phyloP scores from a whole-genome alignment of 2,113 vertebrate species.

The Columba janthina region DNA sequence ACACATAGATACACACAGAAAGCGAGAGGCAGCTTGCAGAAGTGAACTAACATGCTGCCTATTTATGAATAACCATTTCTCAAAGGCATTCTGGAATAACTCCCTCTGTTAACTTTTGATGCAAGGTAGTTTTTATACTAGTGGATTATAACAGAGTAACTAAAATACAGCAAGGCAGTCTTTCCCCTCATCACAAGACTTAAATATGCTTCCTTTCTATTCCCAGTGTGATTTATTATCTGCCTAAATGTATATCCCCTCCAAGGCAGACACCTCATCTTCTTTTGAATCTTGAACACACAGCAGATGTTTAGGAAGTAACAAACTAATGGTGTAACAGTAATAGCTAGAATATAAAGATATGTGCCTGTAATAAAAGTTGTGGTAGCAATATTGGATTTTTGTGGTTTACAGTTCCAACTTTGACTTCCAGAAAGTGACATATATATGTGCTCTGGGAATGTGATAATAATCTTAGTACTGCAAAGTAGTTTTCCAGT shows the following conservation, averaged over 20 bases:
- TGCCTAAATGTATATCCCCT: not conserved
- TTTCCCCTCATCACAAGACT: not conserved
- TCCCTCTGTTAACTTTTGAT: not conserved
- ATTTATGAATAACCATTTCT: not conserved
- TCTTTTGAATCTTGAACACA: not conserved
- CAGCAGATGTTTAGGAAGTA: slow-evolving; percentile 8
- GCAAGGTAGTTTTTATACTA: not conserved
- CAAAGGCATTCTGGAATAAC: not conserved
- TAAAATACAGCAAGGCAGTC: not conserved
- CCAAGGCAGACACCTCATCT: not conserved
- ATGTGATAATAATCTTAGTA: slow-evolving; percentile 34
- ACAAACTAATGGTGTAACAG: not conserved
- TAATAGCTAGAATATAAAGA: slow-evolving; percentile 6
- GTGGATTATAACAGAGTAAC: not conserved
- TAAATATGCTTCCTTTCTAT: not conserved
- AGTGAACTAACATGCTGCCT: not conserved
- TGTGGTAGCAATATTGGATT: slow-evolving; percentile 46
- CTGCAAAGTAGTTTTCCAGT: slow-evolving; percentile 40
- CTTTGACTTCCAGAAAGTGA: slow-evolving; percentile 43
- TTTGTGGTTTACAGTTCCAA: slow-evolving; percentile 53
- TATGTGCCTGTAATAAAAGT: slow-evolving; percentile 18
- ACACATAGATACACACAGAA: not conserved
- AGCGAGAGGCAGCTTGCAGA: not conserved
- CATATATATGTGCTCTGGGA: slow-evolving; percentile 16
- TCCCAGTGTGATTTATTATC: not conserved